Evolutionary conservation across 2,797 vertebrate genomes (phyloP).

Genomic region (Spheniscus humboldti): DNA sequence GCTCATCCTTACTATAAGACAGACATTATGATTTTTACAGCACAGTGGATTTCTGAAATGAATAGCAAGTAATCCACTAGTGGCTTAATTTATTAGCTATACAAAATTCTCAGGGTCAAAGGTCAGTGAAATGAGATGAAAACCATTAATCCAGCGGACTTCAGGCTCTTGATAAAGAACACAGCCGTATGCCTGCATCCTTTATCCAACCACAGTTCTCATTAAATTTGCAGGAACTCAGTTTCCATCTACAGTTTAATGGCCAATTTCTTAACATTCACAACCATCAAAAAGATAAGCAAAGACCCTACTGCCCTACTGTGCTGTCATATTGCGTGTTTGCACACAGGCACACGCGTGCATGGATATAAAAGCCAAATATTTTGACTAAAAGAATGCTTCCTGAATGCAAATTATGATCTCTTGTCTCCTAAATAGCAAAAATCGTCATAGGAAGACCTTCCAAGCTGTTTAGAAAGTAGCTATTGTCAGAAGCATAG

Average conservation of each 20-base stretch:
- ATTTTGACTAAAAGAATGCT: neutral
- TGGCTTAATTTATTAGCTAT: neutral
- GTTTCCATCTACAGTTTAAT: neutral
- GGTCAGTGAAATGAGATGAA: neutral
- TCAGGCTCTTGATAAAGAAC: neutral
- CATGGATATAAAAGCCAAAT: neutral
- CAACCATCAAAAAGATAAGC: neutral
- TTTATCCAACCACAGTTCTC: neutral
- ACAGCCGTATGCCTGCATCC: neutral
- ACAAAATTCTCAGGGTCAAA: neutral
- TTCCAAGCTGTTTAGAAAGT: neutral
- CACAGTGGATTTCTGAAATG: neutral
- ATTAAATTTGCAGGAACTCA: neutral
- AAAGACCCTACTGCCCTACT: neutral
- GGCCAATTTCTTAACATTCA: neutral
- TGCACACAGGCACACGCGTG: neutral
- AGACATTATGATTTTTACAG: neutral
- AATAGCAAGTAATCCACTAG: neutral
- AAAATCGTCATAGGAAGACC: neutral
- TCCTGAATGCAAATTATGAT: neutral
- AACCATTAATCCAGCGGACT: neutral
- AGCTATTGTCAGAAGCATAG: neutral
- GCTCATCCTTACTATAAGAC: neutral
- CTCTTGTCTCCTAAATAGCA: neutral
- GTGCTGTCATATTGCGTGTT: neutral